These are phyloP conservation scores for Opisthograptis luteolata DNA, from an alignment of 2,888 invertebrate species.

Conservation along the genomic window DNA sequence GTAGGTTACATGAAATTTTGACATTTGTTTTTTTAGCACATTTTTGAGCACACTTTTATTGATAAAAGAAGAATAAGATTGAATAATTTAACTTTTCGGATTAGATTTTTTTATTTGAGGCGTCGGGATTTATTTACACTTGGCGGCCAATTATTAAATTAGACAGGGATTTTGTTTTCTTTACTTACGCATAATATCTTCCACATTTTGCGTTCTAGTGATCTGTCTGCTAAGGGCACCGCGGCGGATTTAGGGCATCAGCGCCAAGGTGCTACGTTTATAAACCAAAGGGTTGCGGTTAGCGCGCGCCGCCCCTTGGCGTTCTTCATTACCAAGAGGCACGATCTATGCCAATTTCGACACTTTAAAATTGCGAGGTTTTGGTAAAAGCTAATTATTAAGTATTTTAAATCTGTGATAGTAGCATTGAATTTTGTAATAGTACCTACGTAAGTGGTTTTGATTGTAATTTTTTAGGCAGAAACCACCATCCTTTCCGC, in stretches of 20 bases:
- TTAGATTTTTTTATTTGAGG: not conserved
- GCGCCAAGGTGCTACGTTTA: slow-evolving; percentile 52
- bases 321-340: slow-evolving; percentile 68
- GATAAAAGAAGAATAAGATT: too few relatives aligned
- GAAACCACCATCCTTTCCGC: not conserved
- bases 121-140: too few relatives aligned
- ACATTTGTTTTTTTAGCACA: too few relatives aligned
- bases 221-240: slow-evolving; percentile 43
- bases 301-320: slow-evolving; percentile 49
- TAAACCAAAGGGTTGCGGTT: slow-evolving; percentile 67
- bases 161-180: not conserved
- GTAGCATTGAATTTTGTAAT: slow-evolving; percentile 2
- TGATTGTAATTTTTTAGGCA: not conserved
- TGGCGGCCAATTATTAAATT: too few relatives aligned
- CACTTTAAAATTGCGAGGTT: slow-evolving; percentile 41
- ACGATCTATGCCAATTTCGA: slow-evolving; percentile 69
- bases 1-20: too few relatives aligned
- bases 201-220: slow-evolving; percentile 57
- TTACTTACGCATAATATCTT: slow-evolving; percentile 65
- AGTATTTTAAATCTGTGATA: not conserved
- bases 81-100: too few relatives aligned
- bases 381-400: slow-evolving; percentile 8
- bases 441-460: not conserved
- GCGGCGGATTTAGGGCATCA: slow-evolving; percentile 49
- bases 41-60: too few relatives aligned